A percentile compares a stretch with the other conserved stretches of the same genome.
phyloP scores from a whole-genome alignment of 1,140 invertebrate genomes.

The Bombus sylvicola region DNA sequence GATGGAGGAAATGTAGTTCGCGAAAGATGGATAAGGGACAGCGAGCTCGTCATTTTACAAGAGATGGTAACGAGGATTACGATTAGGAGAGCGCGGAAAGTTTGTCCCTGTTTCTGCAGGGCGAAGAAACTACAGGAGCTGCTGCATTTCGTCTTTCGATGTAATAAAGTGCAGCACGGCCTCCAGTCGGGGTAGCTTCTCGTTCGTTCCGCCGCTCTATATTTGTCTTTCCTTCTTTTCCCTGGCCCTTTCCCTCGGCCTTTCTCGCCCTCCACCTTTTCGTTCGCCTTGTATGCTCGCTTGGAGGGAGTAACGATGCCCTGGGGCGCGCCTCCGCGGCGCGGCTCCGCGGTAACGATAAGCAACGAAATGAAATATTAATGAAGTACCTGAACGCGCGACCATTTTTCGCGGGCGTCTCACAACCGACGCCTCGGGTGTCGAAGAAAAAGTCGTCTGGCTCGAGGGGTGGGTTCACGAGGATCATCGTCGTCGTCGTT shows the following conservation, averaged over 20 bases:
- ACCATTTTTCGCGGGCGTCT: constrained; percentile 70
- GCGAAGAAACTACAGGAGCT: neutral
- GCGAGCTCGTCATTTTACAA: constrained; percentile 16
- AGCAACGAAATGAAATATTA: constrained; percentile 83
- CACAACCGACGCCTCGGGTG: constrained; percentile 65
- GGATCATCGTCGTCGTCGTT: constrained; percentile 17
- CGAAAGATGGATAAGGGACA: neutral
- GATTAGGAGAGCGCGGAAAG: constrained; percentile 27
- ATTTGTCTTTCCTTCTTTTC: constrained; percentile 45
- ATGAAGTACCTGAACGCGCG: constrained; percentile 76
- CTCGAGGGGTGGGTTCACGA: constrained; percentile 7
- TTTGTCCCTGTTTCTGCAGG: constrained; percentile 18
- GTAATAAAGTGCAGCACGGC: constrained; percentile 45
- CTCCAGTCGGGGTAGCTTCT: neutral
- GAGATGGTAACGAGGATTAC: constrained; percentile 19
- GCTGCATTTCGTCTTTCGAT: constrained; percentile 32
- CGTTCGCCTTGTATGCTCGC: constrained; percentile 64
- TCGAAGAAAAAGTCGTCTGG: constrained; percentile 62
- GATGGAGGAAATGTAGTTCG: neutral
- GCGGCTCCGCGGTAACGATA: constrained; percentile 79
- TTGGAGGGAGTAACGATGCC: constrained; percentile 81
- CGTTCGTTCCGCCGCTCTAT: constrained; percentile 30
- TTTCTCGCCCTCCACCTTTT: constrained; percentile 49
- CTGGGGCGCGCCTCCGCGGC: constrained; percentile 70
- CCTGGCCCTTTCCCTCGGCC: constrained; percentile 37